Evolutionary conservation across 2,113 vertebrate species (phyloP).

Genomic region (Clarias gariepinus): DNA sequence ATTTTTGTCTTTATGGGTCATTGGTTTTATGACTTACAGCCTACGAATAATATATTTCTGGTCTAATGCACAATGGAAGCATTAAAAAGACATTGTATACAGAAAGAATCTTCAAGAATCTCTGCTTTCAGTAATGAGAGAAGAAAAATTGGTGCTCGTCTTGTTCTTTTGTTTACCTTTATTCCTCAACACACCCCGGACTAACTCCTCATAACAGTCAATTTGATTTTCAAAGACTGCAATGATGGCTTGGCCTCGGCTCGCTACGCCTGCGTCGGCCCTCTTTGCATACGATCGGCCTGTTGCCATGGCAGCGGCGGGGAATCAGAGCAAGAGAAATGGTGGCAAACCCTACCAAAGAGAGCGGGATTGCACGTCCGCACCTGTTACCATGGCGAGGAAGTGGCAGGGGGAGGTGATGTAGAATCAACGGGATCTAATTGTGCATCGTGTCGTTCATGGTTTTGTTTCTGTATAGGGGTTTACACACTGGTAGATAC

Average conservation of each 20-base stretch:
- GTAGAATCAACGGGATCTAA: constrained; percentile 60
- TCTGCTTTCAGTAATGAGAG: background rate
- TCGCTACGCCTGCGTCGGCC: constrained; percentile 63
- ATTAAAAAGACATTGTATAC: background rate
- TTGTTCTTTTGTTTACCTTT: background rate
- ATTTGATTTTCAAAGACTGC: constrained; percentile 65
- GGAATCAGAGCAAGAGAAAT: constrained; percentile 61
- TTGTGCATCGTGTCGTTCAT: constrained; percentile 60
- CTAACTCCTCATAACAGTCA: constrained; percentile 65
- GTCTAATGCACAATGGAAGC: background rate
- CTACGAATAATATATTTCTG: background rate
- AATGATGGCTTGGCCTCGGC: constrained; percentile 56
- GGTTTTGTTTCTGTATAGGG: constrained; percentile 35
- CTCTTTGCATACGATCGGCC: constrained; percentile 69
- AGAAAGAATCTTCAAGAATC: background rate
- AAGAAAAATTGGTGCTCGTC: background rate
- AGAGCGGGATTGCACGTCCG: constrained; percentile 62
- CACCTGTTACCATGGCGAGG: constrained; percentile 74
- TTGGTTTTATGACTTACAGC: background rate
- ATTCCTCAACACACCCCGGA: constrained; percentile 29
- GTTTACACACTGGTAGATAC: background rate
- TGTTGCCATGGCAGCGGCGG: constrained; percentile 75
- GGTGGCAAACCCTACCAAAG: constrained; percentile 23
- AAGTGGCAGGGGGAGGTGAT: constrained; percentile 61
- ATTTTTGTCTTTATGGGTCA: background rate